Percentiles rank a stretch among this genome's conserved stretches.
Evolutionary conservation across 2,797 vertebrate species (phyloP).

Genomic region (Acanthornis magna): DNA sequence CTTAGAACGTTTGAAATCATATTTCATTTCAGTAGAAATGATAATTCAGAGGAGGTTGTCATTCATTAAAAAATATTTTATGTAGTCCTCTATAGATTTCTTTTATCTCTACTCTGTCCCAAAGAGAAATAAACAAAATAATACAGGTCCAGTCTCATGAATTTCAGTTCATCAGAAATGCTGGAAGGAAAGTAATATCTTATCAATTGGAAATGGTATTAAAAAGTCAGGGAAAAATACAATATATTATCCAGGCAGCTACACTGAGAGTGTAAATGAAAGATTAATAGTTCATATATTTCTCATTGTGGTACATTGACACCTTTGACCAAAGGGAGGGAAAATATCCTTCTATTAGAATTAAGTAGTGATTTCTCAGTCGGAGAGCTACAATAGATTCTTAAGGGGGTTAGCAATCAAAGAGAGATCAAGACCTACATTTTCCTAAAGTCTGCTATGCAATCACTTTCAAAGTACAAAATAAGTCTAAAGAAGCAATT

Average conservation of each 20-base stretch:
- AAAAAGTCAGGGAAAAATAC: background rate
- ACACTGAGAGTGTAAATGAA: background rate
- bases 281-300: slow-evolving; percentile 6
- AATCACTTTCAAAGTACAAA: background rate
- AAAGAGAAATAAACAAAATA: background rate
- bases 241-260: background rate
- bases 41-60: background rate
- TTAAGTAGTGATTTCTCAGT: slow-evolving; percentile 5
- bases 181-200: background rate
- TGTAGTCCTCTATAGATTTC: background rate
- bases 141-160: background rate
- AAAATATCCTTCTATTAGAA: background rate
- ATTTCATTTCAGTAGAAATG: background rate
- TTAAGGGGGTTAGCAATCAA: background rate
- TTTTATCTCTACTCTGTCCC: background rate
- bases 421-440: background rate
- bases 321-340: background rate
- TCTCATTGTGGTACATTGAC: background rate
- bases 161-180: background rate
- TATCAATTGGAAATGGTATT: background rate
- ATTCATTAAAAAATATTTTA: background rate
- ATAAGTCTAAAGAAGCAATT: background rate
- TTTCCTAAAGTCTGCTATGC: background rate
- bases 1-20: background rate
- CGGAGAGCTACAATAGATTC: background rate